A percentile compares a stretch with the other conserved stretches of the same genome.
Evolutionary conservation across 2,113 vertebrate genomes (phyloP).

Genomic region (Solea solea): DNA sequence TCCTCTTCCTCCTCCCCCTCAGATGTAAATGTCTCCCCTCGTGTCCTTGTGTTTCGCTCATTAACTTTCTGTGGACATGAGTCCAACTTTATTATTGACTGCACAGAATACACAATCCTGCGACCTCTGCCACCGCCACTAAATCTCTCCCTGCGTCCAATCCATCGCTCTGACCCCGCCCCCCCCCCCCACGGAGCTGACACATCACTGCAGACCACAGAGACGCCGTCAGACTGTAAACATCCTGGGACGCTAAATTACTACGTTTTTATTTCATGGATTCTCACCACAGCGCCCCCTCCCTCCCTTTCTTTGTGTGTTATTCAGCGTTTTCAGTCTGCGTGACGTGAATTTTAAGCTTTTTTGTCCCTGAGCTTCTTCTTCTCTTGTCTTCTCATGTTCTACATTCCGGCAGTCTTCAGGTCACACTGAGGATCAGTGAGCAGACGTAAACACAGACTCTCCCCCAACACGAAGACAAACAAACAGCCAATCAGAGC

Average conservation of each 20-base stretch:
- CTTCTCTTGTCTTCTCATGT: background rate
- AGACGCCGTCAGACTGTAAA: no score
- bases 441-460: conserved; percentile 67
- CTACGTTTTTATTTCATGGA: no score
- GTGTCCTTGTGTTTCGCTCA: conserved; percentile 94
- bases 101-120: conserved; percentile 99
- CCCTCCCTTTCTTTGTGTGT: no score
- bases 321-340: no score
- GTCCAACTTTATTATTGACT: conserved; percentile 99
- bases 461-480: conserved; percentile 67
- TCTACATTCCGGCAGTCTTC: background rate
- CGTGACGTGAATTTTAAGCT: no score
- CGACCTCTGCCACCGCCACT: conserved; percentile 98
- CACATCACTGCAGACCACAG: no score
- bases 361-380: background rate
- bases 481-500: conserved; percentile 69
- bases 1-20: conserved; percentile 68
- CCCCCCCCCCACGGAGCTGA: background rate
- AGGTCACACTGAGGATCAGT: conserved; percentile 9
- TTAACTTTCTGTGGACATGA: conserved; percentile 97
- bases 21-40: conserved; percentile 97
- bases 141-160: conserved; percentile 92
- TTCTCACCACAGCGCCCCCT: no score
- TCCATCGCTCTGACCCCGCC: conserved; percentile 91
- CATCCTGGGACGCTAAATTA: no score